phyloP scores from a whole-genome alignment of 2,113 vertebrate species.

The Mormoops blainvillei region DNA sequence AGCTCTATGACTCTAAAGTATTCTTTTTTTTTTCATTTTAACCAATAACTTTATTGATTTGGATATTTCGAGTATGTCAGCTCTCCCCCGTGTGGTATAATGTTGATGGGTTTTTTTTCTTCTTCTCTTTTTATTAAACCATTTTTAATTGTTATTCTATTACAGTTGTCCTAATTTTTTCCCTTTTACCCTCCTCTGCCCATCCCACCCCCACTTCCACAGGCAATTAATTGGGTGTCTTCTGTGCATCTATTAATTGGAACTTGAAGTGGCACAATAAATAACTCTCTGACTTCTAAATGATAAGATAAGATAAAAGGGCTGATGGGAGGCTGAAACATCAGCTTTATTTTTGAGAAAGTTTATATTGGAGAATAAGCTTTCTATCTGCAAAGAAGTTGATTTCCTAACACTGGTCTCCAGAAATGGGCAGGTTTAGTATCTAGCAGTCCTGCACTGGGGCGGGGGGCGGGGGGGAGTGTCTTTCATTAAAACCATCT shows the following conservation, averaged over 20 bases:
- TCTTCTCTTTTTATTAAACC: too few species aligned
- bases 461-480: too few species aligned
- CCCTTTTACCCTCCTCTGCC: too few species aligned
- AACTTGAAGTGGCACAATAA: conserved; percentile 4
- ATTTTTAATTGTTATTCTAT: too few species aligned
- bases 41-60: too few species aligned
- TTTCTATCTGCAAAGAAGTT: not conserved
- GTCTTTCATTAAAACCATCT: not conserved
- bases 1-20: not conserved
- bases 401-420: not conserved
- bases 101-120: too few species aligned
- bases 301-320: not conserved
- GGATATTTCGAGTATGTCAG: too few species aligned
- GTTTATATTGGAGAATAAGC: not conserved
- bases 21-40: not conserved
- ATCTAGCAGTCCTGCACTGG: not conserved
- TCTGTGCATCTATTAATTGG: conserved; percentile 22
- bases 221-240: conserved; percentile 9
- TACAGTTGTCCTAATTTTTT: too few species aligned
- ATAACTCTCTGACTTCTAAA: not conserved
- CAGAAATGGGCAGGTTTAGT: not conserved
- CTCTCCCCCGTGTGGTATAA: too few species aligned
- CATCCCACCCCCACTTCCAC: too few species aligned
- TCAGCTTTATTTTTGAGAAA: not conserved
- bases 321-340: not conserved